Conservation (phyloP, 2,797 vertebrate species). For the Antennarius maculatus region DNA sequence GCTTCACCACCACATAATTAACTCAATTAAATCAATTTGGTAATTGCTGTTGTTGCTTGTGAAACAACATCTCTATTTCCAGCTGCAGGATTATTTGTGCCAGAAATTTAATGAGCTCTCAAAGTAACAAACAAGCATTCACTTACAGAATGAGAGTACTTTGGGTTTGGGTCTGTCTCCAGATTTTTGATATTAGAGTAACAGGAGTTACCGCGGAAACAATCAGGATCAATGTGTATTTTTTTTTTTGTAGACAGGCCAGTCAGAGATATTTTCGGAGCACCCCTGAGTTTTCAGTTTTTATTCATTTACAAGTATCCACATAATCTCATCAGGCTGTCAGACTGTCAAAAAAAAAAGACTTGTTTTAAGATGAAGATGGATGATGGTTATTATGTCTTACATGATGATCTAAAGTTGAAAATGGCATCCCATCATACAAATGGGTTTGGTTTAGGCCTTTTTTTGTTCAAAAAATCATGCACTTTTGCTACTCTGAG, state of each 20-base stretch:
- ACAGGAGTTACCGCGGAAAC: constrained; percentile 43
- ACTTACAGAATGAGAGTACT: constrained; percentile 34
- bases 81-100: constrained; percentile 25
- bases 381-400: no score
- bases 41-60: constrained; percentile 44
- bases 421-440: no score
- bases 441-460: no score
- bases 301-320: no score
- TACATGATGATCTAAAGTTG: no score
- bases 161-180: constrained; percentile 38
- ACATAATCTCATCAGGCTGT: no score
- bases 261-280: constrained; percentile 15
- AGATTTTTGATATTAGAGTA: constrained; percentile 41
- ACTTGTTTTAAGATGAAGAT: no score
- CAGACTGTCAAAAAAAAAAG: no score
- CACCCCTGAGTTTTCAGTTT: no score
- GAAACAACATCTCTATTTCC: constrained; percentile 39
- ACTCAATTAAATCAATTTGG: constrained; percentile 28
- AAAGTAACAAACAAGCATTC: constrained; percentile 19
- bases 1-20: constrained; percentile 37
- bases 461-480: no score
- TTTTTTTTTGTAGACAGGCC: constrained; percentile 16
- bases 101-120: constrained; percentile 34
- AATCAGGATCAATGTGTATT: constrained; percentile 21
- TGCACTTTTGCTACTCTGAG: no score